These are phyloP conservation scores for Drosophila serrata DNA, from an alignment of 1,140 invertebrate species.

Conservation along the genomic window DNA sequence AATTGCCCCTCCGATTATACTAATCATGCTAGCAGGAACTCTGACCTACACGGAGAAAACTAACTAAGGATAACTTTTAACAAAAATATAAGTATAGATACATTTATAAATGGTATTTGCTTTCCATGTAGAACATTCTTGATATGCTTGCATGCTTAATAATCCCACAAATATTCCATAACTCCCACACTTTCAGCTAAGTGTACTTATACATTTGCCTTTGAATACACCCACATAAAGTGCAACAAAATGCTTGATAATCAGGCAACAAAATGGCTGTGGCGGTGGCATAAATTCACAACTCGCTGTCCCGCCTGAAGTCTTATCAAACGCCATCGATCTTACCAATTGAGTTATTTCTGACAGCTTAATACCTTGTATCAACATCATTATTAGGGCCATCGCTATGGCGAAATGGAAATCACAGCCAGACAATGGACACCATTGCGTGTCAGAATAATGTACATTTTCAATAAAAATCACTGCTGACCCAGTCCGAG, in stretches of 20 bases:
- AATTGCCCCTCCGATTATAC: slow-evolving; percentile 48
- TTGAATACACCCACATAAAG: slow-evolving; percentile 28
- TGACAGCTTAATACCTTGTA: slow-evolving; percentile 72
- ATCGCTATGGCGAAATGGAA: slow-evolving; percentile 50
- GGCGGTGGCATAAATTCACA: slow-evolving; percentile 47
- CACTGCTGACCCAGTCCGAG: slow-evolving; percentile 11
- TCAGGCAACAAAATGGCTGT: slow-evolving; percentile 15
- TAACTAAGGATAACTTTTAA: not conserved
- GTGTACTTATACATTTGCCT: not conserved
- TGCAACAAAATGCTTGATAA: slow-evolving; percentile 44
- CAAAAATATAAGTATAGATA: no score
- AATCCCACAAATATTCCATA: not conserved
- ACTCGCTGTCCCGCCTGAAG: not conserved
- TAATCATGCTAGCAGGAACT: slow-evolving; percentile 17
- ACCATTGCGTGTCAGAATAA: slow-evolving; percentile 64
- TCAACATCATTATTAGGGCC: slow-evolving; percentile 43
- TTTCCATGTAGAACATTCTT: no score
- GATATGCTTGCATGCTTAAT: no score
- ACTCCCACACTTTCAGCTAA: not conserved
- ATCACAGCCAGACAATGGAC: slow-evolving; percentile 70
- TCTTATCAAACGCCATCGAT: slow-evolving; percentile 66
- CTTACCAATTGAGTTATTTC: slow-evolving; percentile 75
- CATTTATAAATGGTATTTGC: no score
- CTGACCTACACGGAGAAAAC: not conserved
- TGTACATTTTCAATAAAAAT: slow-evolving; percentile 68